phyloP scores from a whole-genome alignment of 1,140 invertebrate species.

The Drosophila ambigua region DNA sequence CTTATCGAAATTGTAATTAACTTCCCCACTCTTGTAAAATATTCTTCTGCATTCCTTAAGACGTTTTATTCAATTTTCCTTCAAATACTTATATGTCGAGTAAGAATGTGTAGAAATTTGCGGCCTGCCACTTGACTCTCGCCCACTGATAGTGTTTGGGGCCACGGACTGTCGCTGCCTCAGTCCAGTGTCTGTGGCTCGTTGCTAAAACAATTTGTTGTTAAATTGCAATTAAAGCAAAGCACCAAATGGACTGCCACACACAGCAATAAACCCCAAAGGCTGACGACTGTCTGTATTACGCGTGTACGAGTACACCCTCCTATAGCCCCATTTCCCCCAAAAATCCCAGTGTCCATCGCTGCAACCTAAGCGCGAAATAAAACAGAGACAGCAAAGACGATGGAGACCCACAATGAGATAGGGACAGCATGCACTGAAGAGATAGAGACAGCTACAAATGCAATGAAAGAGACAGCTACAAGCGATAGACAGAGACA shows the following conservation, averaged over 20 bases:
- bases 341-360: slow-evolving; percentile 3
- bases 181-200: slow-evolving; percentile 19
- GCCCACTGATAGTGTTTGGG: slow-evolving; percentile 37
- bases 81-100: slow-evolving; percentile 12
- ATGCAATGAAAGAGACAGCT: slow-evolving; percentile 9
- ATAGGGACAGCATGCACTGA: too few relatives aligned
- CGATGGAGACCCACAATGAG: too few relatives aligned
- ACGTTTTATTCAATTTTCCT: background rate
- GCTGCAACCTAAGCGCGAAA: slow-evolving; percentile 30
- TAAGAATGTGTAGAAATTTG: slow-evolving; percentile 25
- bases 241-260: slow-evolving; percentile 18
- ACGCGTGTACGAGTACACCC: background rate
- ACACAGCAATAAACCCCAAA: slow-evolving; percentile 26
- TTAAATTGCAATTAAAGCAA: slow-evolving; percentile 73
- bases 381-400: slow-evolving; percentile 54
- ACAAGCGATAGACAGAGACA: slow-evolving; percentile 19
- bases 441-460: too few relatives aligned
- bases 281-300: too few relatives aligned
- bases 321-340: background rate
- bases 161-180: background rate
- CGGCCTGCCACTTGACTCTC: slow-evolving; percentile 38
- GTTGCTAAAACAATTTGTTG: slow-evolving; percentile 57
- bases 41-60: slow-evolving; percentile 6
- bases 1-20: background rate
- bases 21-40: background rate